Percentiles rank a stretch among this genome's conserved stretches.
phyloP scores from a whole-genome alignment of 2,113 vertebrate genomes.

The Phoenicopterus ruber region DNA sequence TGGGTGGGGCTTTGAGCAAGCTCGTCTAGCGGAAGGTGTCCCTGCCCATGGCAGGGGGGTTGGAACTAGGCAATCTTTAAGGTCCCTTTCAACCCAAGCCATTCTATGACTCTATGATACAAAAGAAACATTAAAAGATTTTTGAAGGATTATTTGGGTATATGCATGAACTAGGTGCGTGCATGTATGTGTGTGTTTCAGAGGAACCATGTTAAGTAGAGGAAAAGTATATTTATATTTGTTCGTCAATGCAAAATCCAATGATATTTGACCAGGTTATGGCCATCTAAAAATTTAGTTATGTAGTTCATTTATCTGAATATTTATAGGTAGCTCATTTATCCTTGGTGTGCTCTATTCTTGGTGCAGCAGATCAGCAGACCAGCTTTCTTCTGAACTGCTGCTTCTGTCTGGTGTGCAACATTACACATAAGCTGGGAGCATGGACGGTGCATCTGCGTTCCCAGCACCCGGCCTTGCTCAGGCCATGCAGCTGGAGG shows the following conservation, averaged over 20 bases:
- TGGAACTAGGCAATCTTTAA: too few relatives aligned
- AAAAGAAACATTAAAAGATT: neutral
- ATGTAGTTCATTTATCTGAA: neutral
- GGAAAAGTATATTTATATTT: neutral
- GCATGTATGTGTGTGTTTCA: neutral
- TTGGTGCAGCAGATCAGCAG: neutral
- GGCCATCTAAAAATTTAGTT: neutral
- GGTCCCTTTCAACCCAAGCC: too few relatives aligned
- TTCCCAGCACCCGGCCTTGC: neutral
- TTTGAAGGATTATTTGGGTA: neutral
- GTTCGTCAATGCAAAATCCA: neutral
- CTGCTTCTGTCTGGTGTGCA: neutral
- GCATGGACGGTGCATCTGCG: too few relatives aligned
- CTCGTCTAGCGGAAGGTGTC: too few relatives aligned
- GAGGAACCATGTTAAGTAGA: neutral
- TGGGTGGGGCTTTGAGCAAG: too few relatives aligned
- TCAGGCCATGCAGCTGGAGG: neutral
- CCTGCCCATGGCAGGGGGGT: too few relatives aligned
- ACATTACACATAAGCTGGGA: neutral
- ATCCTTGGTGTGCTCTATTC: neutral
- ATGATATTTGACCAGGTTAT: neutral
- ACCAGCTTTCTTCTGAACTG: neutral
- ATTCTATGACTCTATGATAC: too few relatives aligned
- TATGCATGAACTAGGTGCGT: fast-evolving
- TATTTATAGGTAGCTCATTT: neutral